phyloP scores from a whole-genome alignment of 2,113 vertebrate genomes.

The Ailurus styani region DNA sequence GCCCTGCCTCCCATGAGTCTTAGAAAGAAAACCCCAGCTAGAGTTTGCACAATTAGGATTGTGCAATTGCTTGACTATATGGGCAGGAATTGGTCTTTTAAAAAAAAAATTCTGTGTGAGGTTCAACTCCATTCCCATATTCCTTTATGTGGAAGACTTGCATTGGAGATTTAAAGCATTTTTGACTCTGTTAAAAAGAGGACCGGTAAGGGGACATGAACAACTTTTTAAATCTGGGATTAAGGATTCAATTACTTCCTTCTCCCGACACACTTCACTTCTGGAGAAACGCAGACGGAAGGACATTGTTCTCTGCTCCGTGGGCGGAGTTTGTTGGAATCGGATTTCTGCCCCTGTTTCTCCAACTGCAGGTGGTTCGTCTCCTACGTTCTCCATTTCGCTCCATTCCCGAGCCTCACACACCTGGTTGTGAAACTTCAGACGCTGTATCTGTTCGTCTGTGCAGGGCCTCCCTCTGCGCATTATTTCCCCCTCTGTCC shows the following conservation, averaged over 20 bases:
- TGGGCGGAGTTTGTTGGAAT: rapidly evolving
- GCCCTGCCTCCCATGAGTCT: neutral
- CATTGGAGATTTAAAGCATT: neutral
- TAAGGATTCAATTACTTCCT: neutral
- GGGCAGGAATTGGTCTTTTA: neutral
- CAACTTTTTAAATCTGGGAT: neutral
- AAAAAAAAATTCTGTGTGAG: neutral
- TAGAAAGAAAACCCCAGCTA: neutral
- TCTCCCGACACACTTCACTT: neutral
- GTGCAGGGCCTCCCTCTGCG: neutral
- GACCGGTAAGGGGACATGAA: neutral
- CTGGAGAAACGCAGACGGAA: neutral
- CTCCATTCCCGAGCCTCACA: neutral
- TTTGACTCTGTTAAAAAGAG: neutral
- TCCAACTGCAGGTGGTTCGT: neutral
- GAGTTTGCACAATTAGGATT: neutral
- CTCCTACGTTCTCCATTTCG: neutral
- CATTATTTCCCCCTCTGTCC: neutral
- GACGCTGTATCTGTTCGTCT: neutral
- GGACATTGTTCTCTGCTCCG: rapidly evolving
- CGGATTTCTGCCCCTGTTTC: rapidly evolving
- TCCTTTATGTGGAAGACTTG: neutral
- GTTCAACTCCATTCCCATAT: neutral
- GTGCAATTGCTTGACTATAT: neutral
- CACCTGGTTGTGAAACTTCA: neutral